A percentile compares a stretch with the other conserved stretches of the same genome.
Evolutionary conservation across 92 coral and sea anemone species (phyloP).

Genomic region (Isaurus tuberculatus): DNA sequence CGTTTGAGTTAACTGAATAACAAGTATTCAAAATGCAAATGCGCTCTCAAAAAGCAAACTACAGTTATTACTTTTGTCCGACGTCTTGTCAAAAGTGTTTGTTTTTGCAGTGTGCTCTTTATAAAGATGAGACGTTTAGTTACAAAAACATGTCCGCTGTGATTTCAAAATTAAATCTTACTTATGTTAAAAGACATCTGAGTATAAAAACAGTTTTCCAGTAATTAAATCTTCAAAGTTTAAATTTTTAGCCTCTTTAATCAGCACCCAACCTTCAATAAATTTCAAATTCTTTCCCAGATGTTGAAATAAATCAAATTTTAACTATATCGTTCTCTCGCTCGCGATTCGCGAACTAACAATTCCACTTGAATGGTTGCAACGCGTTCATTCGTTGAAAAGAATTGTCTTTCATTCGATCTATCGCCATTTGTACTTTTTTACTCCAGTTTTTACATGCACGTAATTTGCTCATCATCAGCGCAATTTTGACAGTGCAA

Average conservation of each 20-base stretch:
- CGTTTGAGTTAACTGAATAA: too few species aligned
- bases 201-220: not conserved
- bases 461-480: not conserved
- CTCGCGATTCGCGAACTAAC: slow-evolving; percentile 5
- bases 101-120: slow-evolving; percentile 1
- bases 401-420: not conserved
- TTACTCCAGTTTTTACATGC: not conserved
- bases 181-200: not conserved
- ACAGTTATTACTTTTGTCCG: slow-evolving; percentile 1
- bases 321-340: not conserved
- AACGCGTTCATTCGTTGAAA: not conserved
- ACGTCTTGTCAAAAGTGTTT: not conserved
- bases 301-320: too few species aligned
- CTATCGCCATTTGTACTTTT: not conserved
- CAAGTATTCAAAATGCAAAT: too few species aligned
- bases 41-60: not conserved
- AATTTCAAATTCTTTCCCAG: too few species aligned
- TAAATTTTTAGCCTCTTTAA: too few species aligned
- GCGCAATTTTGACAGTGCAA: not conserved
- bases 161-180: not conserved
- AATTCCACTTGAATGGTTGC: not conserved
- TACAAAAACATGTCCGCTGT: not conserved
- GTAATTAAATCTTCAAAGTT: not conserved
- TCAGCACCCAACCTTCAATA: too few species aligned
- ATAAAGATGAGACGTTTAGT: not conserved